Evolutionary conservation across 2,113 vertebrate species (phyloP).

Genomic region (Fregata magnificens): DNA sequence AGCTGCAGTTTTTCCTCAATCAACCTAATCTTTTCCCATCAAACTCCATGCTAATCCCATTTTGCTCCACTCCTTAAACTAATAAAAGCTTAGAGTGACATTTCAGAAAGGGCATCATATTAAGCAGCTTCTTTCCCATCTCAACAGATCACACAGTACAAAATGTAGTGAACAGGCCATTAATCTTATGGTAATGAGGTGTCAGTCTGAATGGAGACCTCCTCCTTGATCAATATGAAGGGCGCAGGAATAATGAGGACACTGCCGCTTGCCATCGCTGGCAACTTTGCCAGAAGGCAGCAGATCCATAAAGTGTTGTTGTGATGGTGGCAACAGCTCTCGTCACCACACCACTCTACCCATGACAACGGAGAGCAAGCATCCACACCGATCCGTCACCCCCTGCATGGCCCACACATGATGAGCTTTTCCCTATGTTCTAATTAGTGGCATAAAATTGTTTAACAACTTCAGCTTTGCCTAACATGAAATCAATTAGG

Average conservation of each 20-base stretch:
- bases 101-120: slow-evolving; percentile 88
- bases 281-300: slow-evolving; percentile 8
- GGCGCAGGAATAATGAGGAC: slow-evolving; percentile 8
- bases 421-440: neutral
- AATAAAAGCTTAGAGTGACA: slow-evolving; percentile 90
- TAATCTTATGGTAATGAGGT: slow-evolving; percentile 82
- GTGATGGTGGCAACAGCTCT: slow-evolving; percentile 8
- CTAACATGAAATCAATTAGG: slow-evolving; percentile 40
- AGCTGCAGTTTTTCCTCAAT: slow-evolving; percentile 34
- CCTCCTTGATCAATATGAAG: slow-evolving; percentile 39
- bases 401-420: neutral
- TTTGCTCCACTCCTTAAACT: slow-evolving; percentile 80
- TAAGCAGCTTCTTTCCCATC: slow-evolving; percentile 71
- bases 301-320: neutral
- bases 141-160: slow-evolving; percentile 27
- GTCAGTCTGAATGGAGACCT: slow-evolving; percentile 62
- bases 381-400: neutral
- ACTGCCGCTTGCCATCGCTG: neutral
- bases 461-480: slow-evolving; percentile 30
- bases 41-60: slow-evolving; percentile 71
- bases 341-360: neutral
- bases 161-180: slow-evolving; percentile 66
- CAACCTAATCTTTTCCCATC: slow-evolving; percentile 55
- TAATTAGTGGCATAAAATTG: slow-evolving; percentile 43
- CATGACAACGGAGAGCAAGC: neutral